These are phyloP conservation scores for Bilobella aurantiaca DNA, from an alignment of 1,140 invertebrate genomes.

Conservation along the genomic window DNA sequence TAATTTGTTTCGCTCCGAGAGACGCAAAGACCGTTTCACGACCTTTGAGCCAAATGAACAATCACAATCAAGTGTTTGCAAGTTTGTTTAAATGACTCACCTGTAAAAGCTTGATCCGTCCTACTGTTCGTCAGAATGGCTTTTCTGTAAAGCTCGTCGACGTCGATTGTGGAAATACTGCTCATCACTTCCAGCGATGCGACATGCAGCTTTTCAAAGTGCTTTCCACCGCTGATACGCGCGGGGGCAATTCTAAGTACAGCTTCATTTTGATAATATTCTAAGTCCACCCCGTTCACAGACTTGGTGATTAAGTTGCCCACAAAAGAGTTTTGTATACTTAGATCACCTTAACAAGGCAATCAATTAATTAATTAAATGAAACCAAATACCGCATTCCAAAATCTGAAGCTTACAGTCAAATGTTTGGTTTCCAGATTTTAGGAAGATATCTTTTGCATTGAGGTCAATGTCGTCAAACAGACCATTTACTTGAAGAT, in stretches of 20 bases:
- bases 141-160: neutral
- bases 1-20: neutral
- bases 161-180: neutral
- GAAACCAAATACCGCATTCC: no score
- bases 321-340: neutral
- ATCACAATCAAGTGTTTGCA: neutral
- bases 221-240: neutral
- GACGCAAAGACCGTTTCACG: neutral
- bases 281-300: neutral
- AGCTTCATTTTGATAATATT: neutral
- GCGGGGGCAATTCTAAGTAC: neutral
- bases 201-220: neutral
- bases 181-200: neutral
- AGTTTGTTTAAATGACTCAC: neutral
- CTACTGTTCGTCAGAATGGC: neutral
- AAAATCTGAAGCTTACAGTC: neutral
- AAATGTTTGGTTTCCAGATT: neutral
- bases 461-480: conserved; percentile 1
- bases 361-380: neutral
- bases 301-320: neutral
- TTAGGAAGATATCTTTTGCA: neutral
- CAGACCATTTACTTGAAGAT: neutral
- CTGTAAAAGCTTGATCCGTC: neutral
- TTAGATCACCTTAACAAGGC: neutral
- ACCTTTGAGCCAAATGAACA: no score